Percentiles rank a stretch among this genome's conserved stretches.
These are phyloP conservation scores for Drosophila flavopinicola DNA, from an alignment of 2,888 invertebrate genomes.

Conservation along the genomic window DNA sequence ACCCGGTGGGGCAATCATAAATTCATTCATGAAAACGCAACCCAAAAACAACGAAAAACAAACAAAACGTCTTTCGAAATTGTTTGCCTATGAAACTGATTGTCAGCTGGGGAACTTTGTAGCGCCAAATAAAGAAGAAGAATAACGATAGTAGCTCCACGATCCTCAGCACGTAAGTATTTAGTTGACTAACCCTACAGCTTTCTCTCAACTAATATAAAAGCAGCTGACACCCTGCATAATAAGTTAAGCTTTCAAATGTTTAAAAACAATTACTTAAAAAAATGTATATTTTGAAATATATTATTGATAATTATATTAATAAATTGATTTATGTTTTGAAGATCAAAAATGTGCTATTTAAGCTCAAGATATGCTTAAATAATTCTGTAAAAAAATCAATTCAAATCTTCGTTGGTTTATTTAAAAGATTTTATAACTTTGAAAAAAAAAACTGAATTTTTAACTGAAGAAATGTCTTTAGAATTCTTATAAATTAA, in stretches of 20 bases:
- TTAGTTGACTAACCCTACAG: not conserved
- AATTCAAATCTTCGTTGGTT: no score
- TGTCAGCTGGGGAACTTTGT: not conserved
- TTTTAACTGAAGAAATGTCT: no score
- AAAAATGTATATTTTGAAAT: no score
- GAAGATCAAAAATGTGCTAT: no score
- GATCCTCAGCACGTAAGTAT: conserved; percentile 27
- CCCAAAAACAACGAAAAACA: not conserved
- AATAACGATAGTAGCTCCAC: not conserved
- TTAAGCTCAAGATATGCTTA: no score
- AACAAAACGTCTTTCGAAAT: conserved; percentile 27
- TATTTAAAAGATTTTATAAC: not conserved
- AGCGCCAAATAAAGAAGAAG: conserved; percentile 9
- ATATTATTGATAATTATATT: no score
- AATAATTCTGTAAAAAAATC: no score
- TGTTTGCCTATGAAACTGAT: conserved; percentile 24
- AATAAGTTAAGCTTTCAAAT: no score
- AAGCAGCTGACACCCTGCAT: conserved; percentile 5
- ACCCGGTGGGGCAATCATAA: conserved; percentile 58
- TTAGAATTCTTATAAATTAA: no score
- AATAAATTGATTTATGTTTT: no score
- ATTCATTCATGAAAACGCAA: conserved; percentile 73
- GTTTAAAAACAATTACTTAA: no score
- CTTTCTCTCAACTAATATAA: not conserved
- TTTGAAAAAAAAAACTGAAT: no score